These are phyloP conservation scores for Podarcis lilfordi DNA, from an alignment of 2,797 vertebrate genomes.

Conservation along the genomic window DNA sequence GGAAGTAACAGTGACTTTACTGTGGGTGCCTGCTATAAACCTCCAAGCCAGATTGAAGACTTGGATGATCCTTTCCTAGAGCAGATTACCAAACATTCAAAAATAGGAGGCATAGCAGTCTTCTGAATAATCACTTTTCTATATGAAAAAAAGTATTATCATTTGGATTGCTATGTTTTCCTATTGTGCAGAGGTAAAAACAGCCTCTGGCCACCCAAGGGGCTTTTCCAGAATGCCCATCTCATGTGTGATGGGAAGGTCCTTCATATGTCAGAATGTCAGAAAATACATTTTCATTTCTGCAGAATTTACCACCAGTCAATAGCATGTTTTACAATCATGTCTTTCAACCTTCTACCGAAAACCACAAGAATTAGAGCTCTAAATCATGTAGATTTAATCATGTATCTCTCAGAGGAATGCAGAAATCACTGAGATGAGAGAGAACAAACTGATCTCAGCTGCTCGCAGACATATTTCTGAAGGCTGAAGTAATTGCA, in stretches of 20 bases:
- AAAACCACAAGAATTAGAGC: constrained; percentile 63
- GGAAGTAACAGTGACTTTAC: too few relatives aligned
- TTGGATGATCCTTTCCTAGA: too few relatives aligned
- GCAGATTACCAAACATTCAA: too few relatives aligned
- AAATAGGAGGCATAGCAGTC: too few relatives aligned
- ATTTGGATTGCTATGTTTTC: too few relatives aligned
- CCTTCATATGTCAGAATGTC: neutral
- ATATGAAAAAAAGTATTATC: too few relatives aligned
- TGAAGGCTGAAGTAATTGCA: constrained; percentile 53
- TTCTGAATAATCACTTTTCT: too few relatives aligned
- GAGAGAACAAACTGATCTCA: constrained; percentile 57
- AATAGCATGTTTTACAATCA: constrained; percentile 26
- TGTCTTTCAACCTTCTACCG: constrained; percentile 33
- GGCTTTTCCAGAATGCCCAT: neutral
- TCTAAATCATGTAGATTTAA: constrained; percentile 67
- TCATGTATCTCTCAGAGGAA: constrained; percentile 60
- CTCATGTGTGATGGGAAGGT: neutral
- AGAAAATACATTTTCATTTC: constrained; percentile 1
- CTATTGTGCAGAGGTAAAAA: too few relatives aligned
- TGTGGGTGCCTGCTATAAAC: too few relatives aligned
- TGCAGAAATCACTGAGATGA: constrained; percentile 60
- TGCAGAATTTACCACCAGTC: constrained; percentile 21
- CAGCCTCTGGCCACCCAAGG: neutral
- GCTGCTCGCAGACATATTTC: constrained; percentile 53
- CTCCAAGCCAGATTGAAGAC: too few relatives aligned